Conservation (phyloP, 2,888 invertebrate species). For the Drosophila sordidula region DNA sequence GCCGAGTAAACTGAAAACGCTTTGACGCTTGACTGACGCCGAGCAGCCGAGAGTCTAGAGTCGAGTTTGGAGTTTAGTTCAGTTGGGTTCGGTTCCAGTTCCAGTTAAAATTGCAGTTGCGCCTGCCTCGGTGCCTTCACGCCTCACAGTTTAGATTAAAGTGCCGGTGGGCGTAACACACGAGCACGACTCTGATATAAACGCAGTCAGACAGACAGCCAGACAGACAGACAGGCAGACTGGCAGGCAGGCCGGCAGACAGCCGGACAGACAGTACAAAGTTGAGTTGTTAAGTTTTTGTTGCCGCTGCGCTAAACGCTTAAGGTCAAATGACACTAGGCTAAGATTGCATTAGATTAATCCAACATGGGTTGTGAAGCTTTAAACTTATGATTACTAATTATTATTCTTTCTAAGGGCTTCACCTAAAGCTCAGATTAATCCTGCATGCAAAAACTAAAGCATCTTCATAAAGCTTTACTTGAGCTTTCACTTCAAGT, state of each 20-base stretch:
- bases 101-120: constrained; percentile 18
- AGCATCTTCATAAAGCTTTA: neutral
- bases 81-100: constrained; percentile 23
- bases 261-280: constrained; percentile 17
- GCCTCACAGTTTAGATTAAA: constrained; percentile 63
- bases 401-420: too few species aligned
- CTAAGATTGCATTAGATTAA: neutral
- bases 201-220: constrained; percentile 22
- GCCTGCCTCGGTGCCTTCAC: constrained; percentile 29
- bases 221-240: constrained; percentile 10
- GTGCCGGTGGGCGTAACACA: constrained; percentile 70
- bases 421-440: neutral
- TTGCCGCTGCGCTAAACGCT: constrained; percentile 30
- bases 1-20: constrained; percentile 49
- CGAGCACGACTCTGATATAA: constrained; percentile 64
- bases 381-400: too few species aligned
- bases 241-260: neutral
- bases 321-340: constrained; percentile 30
- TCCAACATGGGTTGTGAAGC: neutral
- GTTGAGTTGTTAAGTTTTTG: constrained; percentile 39
- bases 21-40: constrained; percentile 78
- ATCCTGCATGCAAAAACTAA: neutral
- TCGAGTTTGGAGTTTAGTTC: constrained; percentile 28
- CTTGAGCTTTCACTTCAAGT: neutral
- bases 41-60: constrained; percentile 29